Percentiles rank a stretch among this genome's conserved stretches.
Evolutionary conservation across 2,797 vertebrate genomes (phyloP).

Genomic region (Poecilia wingei): DNA sequence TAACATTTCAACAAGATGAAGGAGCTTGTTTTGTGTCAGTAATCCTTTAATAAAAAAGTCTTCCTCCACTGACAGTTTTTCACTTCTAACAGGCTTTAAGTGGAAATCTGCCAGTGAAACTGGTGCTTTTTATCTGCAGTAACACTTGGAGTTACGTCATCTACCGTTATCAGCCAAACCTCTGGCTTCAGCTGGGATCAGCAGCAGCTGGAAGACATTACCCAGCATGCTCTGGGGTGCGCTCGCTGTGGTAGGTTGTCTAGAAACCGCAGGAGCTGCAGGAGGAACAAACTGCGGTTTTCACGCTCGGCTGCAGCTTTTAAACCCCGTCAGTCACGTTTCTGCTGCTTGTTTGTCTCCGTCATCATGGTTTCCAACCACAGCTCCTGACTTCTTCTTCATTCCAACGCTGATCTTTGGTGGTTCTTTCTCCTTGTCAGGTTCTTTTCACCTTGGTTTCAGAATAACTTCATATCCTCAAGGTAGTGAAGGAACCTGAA

Average conservation of each 20-base stretch:
- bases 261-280: constrained; percentile 46
- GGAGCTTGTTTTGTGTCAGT: too few relatives aligned
- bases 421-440: not conserved
- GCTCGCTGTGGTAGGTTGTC: constrained; percentile 30
- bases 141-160: not conserved
- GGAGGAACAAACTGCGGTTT: constrained; percentile 19
- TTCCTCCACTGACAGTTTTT: too few relatives aligned
- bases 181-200: not conserved
- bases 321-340: not conserved
- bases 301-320: not conserved
- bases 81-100: too few relatives aligned
- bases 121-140: too few relatives aligned
- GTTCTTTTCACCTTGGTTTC: not conserved
- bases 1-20: too few relatives aligned
- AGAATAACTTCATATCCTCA: not conserved
- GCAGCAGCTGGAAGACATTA: constrained; percentile 71
- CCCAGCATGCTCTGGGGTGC: constrained; percentile 41
- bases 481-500: not conserved
- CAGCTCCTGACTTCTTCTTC: not conserved
- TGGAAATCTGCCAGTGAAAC: too few relatives aligned
- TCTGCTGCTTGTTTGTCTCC: not conserved
- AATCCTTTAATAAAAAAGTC: too few relatives aligned
- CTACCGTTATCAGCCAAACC: not conserved
- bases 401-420: not conserved
- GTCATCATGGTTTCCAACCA: not conserved